Conservation (phyloP, 2,888 invertebrate genomes). For the Thymelicus lineola region DNA sequence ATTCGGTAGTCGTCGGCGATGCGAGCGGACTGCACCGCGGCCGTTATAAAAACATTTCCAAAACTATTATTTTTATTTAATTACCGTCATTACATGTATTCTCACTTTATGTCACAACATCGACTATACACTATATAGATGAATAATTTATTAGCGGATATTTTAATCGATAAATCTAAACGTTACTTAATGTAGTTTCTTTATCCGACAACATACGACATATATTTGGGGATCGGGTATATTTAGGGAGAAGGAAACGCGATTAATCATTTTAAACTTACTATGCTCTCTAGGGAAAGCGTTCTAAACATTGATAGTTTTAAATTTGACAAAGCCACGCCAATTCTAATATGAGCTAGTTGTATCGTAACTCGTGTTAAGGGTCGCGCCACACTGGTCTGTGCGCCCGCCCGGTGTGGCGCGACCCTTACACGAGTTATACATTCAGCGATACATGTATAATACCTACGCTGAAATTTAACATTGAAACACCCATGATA, state of each 20-base stretch:
- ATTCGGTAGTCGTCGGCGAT: slow-evolving; percentile 16
- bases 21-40: slow-evolving; percentile 19
- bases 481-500: slow-evolving; percentile 23
- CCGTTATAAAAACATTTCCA: slow-evolving; percentile 58
- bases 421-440: neutral
- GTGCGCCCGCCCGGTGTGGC: too few relatives aligned
- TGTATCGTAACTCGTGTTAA: neutral
- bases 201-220: slow-evolving; percentile 21
- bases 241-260: slow-evolving; percentile 34
- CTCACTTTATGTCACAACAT: slow-evolving; percentile 66
- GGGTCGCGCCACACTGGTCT: neutral
- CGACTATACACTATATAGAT: slow-evolving; percentile 33
- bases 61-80: slow-evolving; percentile 57
- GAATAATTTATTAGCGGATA: slow-evolving; percentile 34
- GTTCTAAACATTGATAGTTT: slow-evolving; percentile 44
- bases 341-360: slow-evolving; percentile 20
- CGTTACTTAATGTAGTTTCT: slow-evolving; percentile 57
- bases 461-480: slow-evolving; percentile 21
- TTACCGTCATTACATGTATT: slow-evolving; percentile 47
- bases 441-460: slow-evolving; percentile 22
- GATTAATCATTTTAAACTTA: slow-evolving; percentile 42
- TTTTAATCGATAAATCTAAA: slow-evolving; percentile 1
- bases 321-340: slow-evolving; percentile 40
- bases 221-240: slow-evolving; percentile 14
- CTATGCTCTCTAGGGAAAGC: slow-evolving; percentile 55